Percentiles rank a stretch among this genome's conserved stretches.
Conservation (phyloP, 2,797 vertebrate genomes). For the Enteromius afrohamiltoni region DNA sequence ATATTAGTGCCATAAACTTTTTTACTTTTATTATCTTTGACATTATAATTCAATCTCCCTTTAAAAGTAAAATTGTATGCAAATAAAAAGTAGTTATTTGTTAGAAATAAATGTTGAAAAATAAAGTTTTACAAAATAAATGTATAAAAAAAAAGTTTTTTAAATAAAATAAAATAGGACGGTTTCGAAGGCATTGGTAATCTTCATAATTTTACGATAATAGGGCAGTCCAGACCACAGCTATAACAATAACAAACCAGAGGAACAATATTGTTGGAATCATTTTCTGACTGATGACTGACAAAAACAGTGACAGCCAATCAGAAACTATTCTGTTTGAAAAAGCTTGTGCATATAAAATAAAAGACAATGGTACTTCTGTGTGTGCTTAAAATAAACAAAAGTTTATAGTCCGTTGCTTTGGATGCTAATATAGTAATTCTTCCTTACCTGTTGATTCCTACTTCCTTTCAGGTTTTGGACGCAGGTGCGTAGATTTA, state of each 20-base stretch:
- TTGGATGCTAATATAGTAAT: background rate
- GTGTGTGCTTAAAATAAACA: background rate
- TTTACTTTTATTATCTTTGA: background rate
- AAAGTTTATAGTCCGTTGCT: background rate
- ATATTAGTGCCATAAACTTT: background rate
- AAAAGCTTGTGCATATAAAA: background rate
- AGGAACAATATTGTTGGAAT: background rate
- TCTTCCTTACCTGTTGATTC: conserved; percentile 77
- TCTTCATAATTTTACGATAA: background rate
- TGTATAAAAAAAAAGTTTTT: background rate
- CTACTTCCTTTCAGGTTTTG: conserved; percentile 82
- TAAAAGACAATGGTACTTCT: background rate
- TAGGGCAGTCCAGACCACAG: background rate
- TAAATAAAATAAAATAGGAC: background rate
- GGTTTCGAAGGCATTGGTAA: background rate
- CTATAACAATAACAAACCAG: background rate
- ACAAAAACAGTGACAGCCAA: background rate
- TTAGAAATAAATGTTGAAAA: background rate
- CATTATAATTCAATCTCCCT: background rate
- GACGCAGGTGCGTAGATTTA: conserved; percentile 80
- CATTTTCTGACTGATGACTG: background rate
- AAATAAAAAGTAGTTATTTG: background rate
- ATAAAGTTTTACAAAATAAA: background rate
- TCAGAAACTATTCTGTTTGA: background rate
- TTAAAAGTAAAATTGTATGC: background rate